Evolutionary conservation across 2,797 vertebrate genomes (phyloP).

Genomic region (Acrossocheilus wenchowensis): DNA sequence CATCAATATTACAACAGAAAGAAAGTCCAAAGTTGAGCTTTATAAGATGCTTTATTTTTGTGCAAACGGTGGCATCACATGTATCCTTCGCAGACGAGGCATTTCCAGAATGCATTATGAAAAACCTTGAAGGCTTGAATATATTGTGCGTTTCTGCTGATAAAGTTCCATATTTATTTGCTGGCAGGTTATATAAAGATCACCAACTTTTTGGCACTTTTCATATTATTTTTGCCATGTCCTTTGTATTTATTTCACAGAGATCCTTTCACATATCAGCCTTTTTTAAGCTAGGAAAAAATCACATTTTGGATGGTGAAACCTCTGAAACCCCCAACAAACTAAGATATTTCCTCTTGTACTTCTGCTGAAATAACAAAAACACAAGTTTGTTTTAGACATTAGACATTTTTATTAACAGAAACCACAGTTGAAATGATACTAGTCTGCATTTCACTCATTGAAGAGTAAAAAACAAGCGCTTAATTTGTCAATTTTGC

Average conservation of each 20-base stretch:
- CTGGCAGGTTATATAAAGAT: not conserved
- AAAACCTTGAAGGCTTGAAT: not conserved
- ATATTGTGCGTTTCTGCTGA: not conserved
- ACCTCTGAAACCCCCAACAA: not conserved
- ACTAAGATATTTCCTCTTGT: not conserved
- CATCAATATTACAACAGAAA: not conserved
- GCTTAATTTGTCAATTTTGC: not conserved
- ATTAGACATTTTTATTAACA: not conserved
- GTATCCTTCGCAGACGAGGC: not conserved
- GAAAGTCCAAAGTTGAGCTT: not conserved
- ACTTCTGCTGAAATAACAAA: constrained; percentile 4
- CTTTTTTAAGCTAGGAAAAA: not conserved
- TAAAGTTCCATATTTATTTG: constrained; percentile 1
- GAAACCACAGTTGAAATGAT: not conserved
- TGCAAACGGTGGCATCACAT: not conserved
- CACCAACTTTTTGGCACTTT: not conserved
- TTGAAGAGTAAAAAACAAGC: not conserved
- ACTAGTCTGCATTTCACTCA: not conserved
- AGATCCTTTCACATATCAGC: not conserved
- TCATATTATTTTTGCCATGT: not conserved
- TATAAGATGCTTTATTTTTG: not conserved
- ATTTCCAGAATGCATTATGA: not conserved
- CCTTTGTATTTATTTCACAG: not conserved
- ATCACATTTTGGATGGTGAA: not conserved
- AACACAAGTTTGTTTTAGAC: not conserved